phyloP scores from a whole-genome alignment of 1,140 invertebrate species.

The Eriocheir sinensis region DNA sequence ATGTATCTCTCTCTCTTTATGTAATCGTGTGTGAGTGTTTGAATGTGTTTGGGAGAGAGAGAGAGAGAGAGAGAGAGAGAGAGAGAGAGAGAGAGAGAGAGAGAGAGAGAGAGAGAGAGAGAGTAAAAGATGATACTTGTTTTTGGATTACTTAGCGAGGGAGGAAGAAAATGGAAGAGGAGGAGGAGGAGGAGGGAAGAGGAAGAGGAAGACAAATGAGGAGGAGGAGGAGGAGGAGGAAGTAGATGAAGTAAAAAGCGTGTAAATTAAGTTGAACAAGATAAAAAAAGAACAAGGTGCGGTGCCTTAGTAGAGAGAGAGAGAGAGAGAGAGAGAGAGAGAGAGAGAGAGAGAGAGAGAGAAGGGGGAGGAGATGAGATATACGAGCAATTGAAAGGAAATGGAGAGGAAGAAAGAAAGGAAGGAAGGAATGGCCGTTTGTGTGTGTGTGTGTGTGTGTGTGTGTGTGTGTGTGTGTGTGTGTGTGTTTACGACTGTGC shows the following conservation, averaged over 20 bases:
- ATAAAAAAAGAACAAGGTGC: background rate
- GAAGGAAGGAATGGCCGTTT: background rate
- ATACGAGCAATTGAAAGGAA: background rate
- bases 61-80: slow-evolving; percentile 21
- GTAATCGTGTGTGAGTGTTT: background rate
- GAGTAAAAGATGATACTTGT: too few relatives aligned
- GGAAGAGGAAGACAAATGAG: background rate
- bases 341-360: background rate
- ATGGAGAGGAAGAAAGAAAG: background rate
- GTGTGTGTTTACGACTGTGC: slow-evolving; percentile 7
- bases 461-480: slow-evolving; percentile 22
- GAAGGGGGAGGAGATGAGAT: background rate
- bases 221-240: background rate
- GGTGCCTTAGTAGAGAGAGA: background rate
- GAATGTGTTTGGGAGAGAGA: background rate
- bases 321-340: background rate
- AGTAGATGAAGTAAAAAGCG: background rate
- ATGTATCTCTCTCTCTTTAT: background rate
- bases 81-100: background rate
- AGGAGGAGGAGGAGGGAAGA: background rate
- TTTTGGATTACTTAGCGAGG: background rate
- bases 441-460: slow-evolving; percentile 22
- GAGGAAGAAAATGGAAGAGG: background rate
- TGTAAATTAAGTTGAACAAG: background rate
- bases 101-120: background rate